Base-by-base conservation (phyloP, 2,113 vertebrate species). In the Struthio camelus region DNA sequence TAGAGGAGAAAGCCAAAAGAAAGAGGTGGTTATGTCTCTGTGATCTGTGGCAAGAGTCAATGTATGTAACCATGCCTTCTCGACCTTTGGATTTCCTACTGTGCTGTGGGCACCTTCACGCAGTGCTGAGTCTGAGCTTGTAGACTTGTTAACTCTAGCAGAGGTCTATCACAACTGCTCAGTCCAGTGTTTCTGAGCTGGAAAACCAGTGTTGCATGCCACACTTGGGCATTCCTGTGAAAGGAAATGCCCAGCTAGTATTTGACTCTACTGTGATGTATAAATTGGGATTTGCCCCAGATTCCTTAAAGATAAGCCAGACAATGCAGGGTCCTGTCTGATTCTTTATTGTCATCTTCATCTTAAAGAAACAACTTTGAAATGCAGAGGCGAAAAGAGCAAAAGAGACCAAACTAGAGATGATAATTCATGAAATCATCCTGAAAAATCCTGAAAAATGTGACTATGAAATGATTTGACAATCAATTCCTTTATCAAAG, bases 101-200 rank as follows among this genome's bases (percentile, higher is more conserved):
- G 28, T 25, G 9, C 27, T 12, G 51, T 22, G n/a, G 16, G 8
- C 9, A 53, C 25, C 8, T 6, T 80, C 27, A 50, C 0, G 0
- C 23, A 67, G n/a, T 22, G 5, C 24, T 67, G 46, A 88, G 88
- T 11, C 15, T 73, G 67, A 90, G 36, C 13, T 92, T 40, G 15
- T 50, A 83, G 16, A 16, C 11, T 73, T 77, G 11, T 40, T 85
- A 86, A 58, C 58, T 66, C 36, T 77, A n/a, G 6, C 12, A 44
- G 6, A 73, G 14, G 4, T 62, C n/a, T 53, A 24, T 51, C 46
- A 32, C 48, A 70, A 53, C 7, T 40, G 34, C 24, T 75, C 14
- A 51, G 25, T 72, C 69, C 1, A 34, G 51, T 65, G 12, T 5
- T 66, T 90, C 28, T 80, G 30, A 64, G 24, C 59, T 78, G 36